Conservation (phyloP, 2,797 vertebrate genomes). For the Gephyroberyx darwinii region DNA sequence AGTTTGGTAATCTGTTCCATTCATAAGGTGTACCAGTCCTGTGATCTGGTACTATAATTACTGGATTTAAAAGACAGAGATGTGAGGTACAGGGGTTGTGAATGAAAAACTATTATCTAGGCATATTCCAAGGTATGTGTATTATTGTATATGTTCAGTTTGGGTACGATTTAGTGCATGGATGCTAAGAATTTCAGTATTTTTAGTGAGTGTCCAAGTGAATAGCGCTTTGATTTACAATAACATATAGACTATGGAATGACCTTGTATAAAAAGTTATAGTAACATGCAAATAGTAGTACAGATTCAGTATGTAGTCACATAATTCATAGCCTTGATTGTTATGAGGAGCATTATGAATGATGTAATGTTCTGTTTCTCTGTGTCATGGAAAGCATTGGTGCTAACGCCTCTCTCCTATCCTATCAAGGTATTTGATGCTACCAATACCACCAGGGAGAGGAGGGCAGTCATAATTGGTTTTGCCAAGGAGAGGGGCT, state of each 20-base stretch:
- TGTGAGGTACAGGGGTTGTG: no score
- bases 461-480: slow-evolving; percentile 83
- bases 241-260: neutral
- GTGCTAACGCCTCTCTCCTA: slow-evolving; percentile 6
- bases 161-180: no score
- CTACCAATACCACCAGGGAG: slow-evolving; percentile 92
- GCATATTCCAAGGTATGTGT: no score
- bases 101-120: no score
- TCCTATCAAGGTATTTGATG: slow-evolving; percentile 88
- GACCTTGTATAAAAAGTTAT: neutral
- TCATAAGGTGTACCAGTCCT: no score
- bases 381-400: neutral
- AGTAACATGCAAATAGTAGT: neutral
- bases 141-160: no score
- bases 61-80: no score
- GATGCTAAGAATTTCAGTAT: no score
- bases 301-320: neutral
- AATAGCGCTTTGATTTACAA: no score
- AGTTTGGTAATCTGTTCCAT: no score
- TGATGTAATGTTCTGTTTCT: neutral
- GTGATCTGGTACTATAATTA: no score
- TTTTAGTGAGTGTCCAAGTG: no score
- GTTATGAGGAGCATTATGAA: neutral
- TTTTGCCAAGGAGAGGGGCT: slow-evolving; percentile 88
- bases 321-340: neutral